phyloP scores from a whole-genome alignment of 2,113 vertebrate genomes.

The Percina caprodes region DNA sequence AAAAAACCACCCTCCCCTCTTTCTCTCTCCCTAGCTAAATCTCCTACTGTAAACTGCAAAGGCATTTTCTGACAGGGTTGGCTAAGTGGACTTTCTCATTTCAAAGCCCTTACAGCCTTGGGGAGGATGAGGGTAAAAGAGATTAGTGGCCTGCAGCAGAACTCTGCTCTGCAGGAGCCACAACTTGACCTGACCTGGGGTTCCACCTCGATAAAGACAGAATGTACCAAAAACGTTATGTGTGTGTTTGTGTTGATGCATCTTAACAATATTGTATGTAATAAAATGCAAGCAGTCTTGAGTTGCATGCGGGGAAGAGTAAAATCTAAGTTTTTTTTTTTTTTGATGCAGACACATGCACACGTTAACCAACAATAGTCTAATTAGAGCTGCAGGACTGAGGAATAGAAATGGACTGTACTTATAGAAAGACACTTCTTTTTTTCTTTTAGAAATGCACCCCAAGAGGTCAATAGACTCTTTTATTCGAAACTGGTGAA shows the following conservation, averaged over 20 bases:
- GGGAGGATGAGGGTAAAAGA: slow-evolving; percentile 54
- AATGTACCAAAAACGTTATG: not conserved
- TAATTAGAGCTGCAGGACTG: slow-evolving; percentile 7
- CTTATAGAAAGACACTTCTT: not conserved
- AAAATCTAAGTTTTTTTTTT: not conserved
- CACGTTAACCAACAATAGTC: not conserved
- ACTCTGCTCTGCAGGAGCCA: slow-evolving; percentile 58
- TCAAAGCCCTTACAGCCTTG: slow-evolving; percentile 54
- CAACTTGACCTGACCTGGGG: slow-evolving; percentile 64
- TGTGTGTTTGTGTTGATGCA: not conserved
- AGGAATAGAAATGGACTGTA: not conserved
- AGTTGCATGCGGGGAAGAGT: not conserved
- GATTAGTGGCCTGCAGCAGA: slow-evolving; percentile 69
- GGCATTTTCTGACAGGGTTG: slow-evolving; percentile 59
- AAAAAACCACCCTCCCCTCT: not conserved
- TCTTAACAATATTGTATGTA: not conserved
- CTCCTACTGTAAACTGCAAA: slow-evolving; percentile 48
- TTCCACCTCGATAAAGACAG: slow-evolving; percentile 21
- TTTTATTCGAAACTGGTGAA: slow-evolving; percentile 7
- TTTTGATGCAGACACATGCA: not conserved
- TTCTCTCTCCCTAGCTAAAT: not conserved
- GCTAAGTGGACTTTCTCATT: slow-evolving; percentile 67
- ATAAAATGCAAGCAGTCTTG: not conserved
- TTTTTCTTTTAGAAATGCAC: not conserved
- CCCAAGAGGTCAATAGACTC: slow-evolving; percentile 7